Evolutionary conservation across 2,888 invertebrate genomes (phyloP).

Genomic region (Heliconius sara): DNA sequence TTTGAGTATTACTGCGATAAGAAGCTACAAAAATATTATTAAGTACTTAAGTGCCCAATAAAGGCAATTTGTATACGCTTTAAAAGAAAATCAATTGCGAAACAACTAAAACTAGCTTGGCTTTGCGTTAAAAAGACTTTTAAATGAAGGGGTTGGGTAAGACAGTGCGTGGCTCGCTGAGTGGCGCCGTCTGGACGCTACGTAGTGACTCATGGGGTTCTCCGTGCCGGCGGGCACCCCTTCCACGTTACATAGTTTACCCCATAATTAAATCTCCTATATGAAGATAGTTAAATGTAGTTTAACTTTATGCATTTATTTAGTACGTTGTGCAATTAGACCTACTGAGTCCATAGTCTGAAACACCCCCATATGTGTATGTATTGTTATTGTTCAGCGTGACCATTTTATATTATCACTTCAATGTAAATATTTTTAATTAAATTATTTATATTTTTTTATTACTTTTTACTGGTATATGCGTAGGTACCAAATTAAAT

Average conservation of each 20-base stretch:
- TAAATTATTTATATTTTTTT: too few species aligned
- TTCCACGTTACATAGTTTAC: constrained; percentile 68
- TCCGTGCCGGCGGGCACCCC: constrained; percentile 67
- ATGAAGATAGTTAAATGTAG: constrained; percentile 21
- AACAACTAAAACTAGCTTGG: constrained; percentile 14
- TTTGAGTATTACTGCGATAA: not conserved
- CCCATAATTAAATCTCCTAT: constrained; percentile 69
- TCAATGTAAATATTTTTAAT: too few species aligned
- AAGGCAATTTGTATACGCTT: not conserved
- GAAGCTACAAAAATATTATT: constrained; percentile 10
- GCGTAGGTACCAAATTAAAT: not conserved
- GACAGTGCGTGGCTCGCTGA: constrained; percentile 62
- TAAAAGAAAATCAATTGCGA: constrained; percentile 15
- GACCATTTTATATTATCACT: too few species aligned
- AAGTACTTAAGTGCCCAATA: constrained; percentile 3
- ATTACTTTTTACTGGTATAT: not conserved
- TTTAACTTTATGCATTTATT: constrained; percentile 5
- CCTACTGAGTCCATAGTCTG: not conserved
- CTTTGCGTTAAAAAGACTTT: constrained; percentile 42
- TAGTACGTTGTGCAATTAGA: not conserved
- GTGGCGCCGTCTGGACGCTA: constrained; percentile 77
- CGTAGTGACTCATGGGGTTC: constrained; percentile 76
- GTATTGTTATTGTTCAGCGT: not conserved
- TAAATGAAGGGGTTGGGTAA: constrained; percentile 58
- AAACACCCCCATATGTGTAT: not conserved